A percentile compares a stretch with the other conserved stretches of the same genome.
These are phyloP conservation scores for Otolemur garnettii DNA, from an alignment of 2,113 vertebrate genomes.

Conservation along the genomic window DNA sequence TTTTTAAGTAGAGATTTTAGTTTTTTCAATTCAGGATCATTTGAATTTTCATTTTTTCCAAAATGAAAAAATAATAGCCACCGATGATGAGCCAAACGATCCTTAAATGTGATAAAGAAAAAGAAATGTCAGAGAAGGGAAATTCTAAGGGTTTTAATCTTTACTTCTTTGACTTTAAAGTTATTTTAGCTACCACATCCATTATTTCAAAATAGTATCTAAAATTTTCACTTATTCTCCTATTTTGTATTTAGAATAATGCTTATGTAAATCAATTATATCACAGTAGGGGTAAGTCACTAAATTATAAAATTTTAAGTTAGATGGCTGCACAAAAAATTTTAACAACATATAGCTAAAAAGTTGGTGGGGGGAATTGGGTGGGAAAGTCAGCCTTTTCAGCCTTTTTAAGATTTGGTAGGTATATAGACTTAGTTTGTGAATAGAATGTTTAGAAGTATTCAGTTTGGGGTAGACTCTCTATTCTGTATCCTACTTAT, in stretches of 20 bases:
- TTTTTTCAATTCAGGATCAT: slow-evolving; percentile 94
- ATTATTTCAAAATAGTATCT: slow-evolving; percentile 20
- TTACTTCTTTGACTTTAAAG: slow-evolving; percentile 8
- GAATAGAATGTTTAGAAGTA: too few species aligned
- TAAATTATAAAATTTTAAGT: slow-evolving; percentile 2
- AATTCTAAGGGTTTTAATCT: neutral
- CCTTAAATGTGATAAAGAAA: slow-evolving; percentile 85
- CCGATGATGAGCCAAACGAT: slow-evolving; percentile 93
- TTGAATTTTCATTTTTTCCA: slow-evolving; percentile 87
- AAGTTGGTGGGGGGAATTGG: too few species aligned
- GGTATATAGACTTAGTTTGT: neutral
- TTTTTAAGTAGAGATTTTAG: slow-evolving; percentile 92
- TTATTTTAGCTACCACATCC: neutral
- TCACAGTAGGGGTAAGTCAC: neutral
- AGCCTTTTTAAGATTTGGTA: slow-evolving; percentile 13
- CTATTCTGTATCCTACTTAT: too few species aligned
- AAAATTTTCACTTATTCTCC: slow-evolving; percentile 1
- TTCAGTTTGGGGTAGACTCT: too few species aligned
- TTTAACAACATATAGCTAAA: neutral
- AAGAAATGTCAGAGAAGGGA: neutral
- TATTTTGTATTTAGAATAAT: slow-evolving; percentile 5
- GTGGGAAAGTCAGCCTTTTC: neutral
- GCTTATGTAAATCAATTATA: neutral
- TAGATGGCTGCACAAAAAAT: neutral
- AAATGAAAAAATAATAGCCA: slow-evolving; percentile 97